phyloP scores from a whole-genome alignment of 2,888 invertebrate species.

The Ophonus ardosiacus region DNA sequence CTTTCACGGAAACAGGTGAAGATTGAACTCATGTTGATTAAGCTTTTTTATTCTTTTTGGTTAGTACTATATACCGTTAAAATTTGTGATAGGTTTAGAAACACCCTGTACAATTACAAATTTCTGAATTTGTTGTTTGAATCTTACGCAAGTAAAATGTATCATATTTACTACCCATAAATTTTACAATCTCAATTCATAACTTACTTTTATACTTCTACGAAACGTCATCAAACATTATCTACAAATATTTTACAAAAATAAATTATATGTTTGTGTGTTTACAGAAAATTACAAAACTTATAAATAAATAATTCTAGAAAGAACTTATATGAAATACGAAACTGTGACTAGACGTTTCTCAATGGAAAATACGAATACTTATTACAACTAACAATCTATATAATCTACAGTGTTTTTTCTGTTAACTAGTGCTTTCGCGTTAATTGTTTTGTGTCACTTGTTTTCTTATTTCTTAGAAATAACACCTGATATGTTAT shows the following conservation, averaged over 20 bases:
- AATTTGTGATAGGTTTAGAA: no score
- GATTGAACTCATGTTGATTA: no score
- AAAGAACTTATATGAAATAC: slow-evolving; percentile 24
- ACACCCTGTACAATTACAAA: no score
- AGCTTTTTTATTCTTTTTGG: no score
- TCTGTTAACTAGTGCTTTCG: slow-evolving; percentile 62
- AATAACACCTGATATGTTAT: slow-evolving; percentile 64
- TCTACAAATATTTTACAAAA: slow-evolving; percentile 23
- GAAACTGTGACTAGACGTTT: slow-evolving; percentile 56
- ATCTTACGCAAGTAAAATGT: neutral
- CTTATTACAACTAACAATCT: slow-evolving; percentile 55
- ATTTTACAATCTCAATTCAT: slow-evolving; percentile 18
- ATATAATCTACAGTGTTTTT: slow-evolving; percentile 59
- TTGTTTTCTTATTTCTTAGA: slow-evolving; percentile 44
- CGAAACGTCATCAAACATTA: slow-evolving; percentile 10
- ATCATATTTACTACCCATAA: neutral
- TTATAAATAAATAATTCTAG: slow-evolving; percentile 17
- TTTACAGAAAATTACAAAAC: neutral
- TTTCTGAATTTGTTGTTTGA: neutral
- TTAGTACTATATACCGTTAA: no score
- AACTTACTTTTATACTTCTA: slow-evolving; percentile 16
- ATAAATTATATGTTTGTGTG: slow-evolving; percentile 41
- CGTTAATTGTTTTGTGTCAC: slow-evolving; percentile 59
- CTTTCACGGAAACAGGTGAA: no score
- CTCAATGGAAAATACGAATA: slow-evolving; percentile 52